Evolutionary conservation across 2,113 vertebrate genomes (phyloP).

Genomic region (Xyrauchen texanus): DNA sequence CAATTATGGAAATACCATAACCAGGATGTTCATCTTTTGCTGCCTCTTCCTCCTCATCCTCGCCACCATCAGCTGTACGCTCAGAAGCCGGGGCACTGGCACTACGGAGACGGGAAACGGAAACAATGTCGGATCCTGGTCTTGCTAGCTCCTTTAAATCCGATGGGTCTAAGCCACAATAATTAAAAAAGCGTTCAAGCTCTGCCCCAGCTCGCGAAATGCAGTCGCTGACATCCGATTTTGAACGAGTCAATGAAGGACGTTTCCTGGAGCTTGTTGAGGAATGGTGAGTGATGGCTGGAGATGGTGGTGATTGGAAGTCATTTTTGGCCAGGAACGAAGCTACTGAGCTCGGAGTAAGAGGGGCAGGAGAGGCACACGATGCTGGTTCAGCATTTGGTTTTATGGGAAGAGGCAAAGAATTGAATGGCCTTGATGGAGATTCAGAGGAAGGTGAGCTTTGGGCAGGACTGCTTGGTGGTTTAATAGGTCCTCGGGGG

Average conservation of each 20-base stretch:
- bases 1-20: slow-evolving; percentile 87
- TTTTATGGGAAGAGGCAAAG: slow-evolving; percentile 17
- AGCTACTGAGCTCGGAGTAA: background rate
- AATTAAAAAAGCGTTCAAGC: slow-evolving; percentile 95
- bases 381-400: slow-evolving; percentile 35
- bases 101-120: slow-evolving; percentile 84
- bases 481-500: slow-evolving; percentile 34
- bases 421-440: slow-evolving; percentile 15
- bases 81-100: slow-evolving; percentile 88
- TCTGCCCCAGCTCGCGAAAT: slow-evolving; percentile 71
- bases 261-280: slow-evolving; percentile 73
- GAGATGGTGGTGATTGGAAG: slow-evolving; percentile 64
- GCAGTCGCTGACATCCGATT: slow-evolving; percentile 76
- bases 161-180: slow-evolving; percentile 87
- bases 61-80: slow-evolving; percentile 62
- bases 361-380: background rate
- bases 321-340: background rate
- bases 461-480: background rate
- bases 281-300: slow-evolving; percentile 66
- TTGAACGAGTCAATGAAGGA: slow-evolving; percentile 74
- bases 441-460: slow-evolving; percentile 10
- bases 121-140: slow-evolving; percentile 88
- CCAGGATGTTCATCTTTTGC: slow-evolving; percentile 69
- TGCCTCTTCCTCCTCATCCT: slow-evolving; percentile 47
- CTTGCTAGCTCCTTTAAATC: slow-evolving; percentile 79